A percentile compares a stretch with the other conserved stretches of the same genome.
These are phyloP conservation scores for Drosophila lini DNA, from an alignment of 1,140 invertebrate species.

Conservation along the genomic window DNA sequence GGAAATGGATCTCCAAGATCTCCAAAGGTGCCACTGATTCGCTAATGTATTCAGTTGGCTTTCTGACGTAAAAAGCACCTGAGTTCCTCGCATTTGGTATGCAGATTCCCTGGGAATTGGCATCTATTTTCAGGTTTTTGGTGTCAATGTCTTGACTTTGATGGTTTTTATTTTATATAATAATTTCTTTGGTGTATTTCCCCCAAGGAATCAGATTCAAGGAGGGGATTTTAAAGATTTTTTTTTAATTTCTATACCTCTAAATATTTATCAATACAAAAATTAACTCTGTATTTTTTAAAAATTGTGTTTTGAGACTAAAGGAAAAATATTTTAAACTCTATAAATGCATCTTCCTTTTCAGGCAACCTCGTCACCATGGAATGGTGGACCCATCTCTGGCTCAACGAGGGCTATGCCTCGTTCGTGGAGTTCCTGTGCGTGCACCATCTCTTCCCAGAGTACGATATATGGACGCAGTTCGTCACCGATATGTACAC, in stretches of 20 bases:
- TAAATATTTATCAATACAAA: too few species aligned
- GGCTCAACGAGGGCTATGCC: conserved; percentile 97
- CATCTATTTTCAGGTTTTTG: background rate
- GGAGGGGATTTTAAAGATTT: too few species aligned
- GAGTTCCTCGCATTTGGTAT: conserved; percentile 20
- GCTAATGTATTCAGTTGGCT: background rate
- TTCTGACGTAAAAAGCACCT: conserved; percentile 17
- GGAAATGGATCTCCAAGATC: background rate
- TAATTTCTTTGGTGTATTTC: background rate
- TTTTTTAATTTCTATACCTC: too few species aligned
- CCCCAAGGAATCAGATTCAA: background rate
- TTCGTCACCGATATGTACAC: conserved; percentile 94
- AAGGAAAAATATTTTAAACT: background rate
- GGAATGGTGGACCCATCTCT: conserved; percentile 94
- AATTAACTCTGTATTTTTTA: too few species aligned
- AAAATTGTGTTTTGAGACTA: too few species aligned
- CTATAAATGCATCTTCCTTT: background rate
- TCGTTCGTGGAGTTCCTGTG: conserved; percentile 95
- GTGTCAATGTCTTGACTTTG: conserved; percentile 19
- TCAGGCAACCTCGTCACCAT: conserved; percentile 91
- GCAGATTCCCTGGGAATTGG: conserved; percentile 3
- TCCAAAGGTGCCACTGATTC: background rate
- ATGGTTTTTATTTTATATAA: background rate
- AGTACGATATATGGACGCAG: conserved; percentile 97
- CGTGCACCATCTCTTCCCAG: conserved; percentile 93